These are phyloP conservation scores for Aphidius colemani DNA, from an alignment of 2,888 invertebrate species.

Conservation along the genomic window DNA sequence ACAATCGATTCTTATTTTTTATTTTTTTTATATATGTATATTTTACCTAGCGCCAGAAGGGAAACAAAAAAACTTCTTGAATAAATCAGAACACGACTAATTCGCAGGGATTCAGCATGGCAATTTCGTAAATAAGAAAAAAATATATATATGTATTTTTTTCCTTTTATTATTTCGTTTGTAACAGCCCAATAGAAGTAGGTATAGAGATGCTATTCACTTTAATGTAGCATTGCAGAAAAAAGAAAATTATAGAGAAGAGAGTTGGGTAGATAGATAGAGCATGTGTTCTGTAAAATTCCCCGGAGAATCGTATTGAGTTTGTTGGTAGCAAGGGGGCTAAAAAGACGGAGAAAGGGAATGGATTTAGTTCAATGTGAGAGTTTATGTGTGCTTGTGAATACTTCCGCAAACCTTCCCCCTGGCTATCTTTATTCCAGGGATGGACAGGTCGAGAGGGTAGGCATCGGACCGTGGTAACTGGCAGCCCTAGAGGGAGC, in stretches of 20 bases:
- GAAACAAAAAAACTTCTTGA: conserved; percentile 22
- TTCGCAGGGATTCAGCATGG: conserved; percentile 20
- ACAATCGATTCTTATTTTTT: not conserved
- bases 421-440: conserved; percentile 57
- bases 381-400: conserved; percentile 33
- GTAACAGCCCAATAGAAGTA: conserved; percentile 5
- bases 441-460: conserved; percentile 57
- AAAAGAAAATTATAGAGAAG: no score
- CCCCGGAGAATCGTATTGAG: conserved; percentile 33
- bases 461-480: conserved; percentile 60
- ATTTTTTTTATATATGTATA: conserved; percentile 4
- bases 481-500: conserved; percentile 58
- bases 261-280: conserved; percentile 16
- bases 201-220: conserved; percentile 21
- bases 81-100: conserved; percentile 28
- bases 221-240: conserved; percentile 10
- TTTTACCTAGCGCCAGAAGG: not conserved
- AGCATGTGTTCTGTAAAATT: conserved; percentile 30
- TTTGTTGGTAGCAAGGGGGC: no score
- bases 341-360: no score
- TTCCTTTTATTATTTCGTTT: conserved; percentile 20
- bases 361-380: conserved; percentile 27
- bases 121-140: conserved; percentile 18
- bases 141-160: conserved; percentile 12
- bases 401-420: conserved; percentile 33